A percentile compares a stretch with the other conserved stretches of the same genome.
phyloP scores from a whole-genome alignment of 1,140 invertebrate species.

The Drosophila quadrilineata region DNA sequence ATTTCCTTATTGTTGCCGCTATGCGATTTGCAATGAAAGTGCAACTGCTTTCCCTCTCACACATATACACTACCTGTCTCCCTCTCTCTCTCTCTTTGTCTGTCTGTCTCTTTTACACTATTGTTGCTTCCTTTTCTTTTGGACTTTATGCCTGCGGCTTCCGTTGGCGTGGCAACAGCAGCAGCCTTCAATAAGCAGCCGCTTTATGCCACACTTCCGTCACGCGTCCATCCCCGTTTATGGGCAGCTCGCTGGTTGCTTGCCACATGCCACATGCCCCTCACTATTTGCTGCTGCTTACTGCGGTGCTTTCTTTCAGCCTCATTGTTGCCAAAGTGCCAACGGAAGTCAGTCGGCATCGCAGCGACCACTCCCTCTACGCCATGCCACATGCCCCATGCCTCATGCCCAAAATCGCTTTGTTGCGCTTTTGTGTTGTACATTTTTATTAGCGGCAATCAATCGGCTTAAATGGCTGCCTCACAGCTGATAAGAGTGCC shows the following conservation, averaged over 20 bases:
- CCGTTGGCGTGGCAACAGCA: constrained; percentile 34
- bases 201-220: constrained; percentile 34
- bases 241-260: too few relatives aligned
- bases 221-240: constrained; percentile 24
- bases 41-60: constrained; percentile 8
- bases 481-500: neutral
- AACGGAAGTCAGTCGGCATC: constrained; percentile 26
- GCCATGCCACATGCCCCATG: neutral
- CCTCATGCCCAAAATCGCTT: constrained; percentile 30
- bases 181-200: constrained; percentile 28
- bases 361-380: neutral
- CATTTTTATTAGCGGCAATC: constrained; percentile 74
- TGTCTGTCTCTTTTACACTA: too few relatives aligned
- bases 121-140: too few relatives aligned
- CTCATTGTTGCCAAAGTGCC: constrained; percentile 53
- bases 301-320: too few relatives aligned
- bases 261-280: constrained; percentile 6
- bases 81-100: neutral
- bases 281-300: neutral
- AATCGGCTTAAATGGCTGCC: constrained; percentile 62
- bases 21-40: constrained; percentile 57
- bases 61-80: too few relatives aligned
- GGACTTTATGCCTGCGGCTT: neutral
- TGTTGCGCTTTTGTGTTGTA: constrained; percentile 53
- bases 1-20: constrained; percentile 72